Percentiles rank a stretch among this genome's conserved stretches.
phyloP scores from a whole-genome alignment of 2,888 invertebrate genomes.

The Drosophila austrosaltans region DNA sequence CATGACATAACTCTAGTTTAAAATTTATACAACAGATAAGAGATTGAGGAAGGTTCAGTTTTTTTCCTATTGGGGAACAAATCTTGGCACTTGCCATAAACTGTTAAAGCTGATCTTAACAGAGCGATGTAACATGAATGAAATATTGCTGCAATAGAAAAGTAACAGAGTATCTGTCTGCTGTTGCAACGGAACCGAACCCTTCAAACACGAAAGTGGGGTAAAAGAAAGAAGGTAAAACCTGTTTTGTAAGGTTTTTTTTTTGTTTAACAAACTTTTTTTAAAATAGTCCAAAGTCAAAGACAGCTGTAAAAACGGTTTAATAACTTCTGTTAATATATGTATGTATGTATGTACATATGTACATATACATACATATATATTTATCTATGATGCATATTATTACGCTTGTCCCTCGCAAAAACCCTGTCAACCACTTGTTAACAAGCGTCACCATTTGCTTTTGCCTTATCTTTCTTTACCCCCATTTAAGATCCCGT shows the following conservation, averaged over 20 bases:
- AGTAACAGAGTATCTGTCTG: no score
- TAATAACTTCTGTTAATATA: neutral
- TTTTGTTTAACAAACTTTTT: no score
- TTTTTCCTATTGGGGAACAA: no score
- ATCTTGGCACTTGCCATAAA: no score
- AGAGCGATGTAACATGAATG: no score
- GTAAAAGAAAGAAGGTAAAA: neutral
- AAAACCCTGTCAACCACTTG: neutral
- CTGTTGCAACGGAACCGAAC: no score
- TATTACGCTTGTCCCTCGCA: neutral
- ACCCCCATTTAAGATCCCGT: neutral
- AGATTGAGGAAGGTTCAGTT: constrained; percentile 10
- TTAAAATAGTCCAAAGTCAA: neutral
- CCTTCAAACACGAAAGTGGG: no score
- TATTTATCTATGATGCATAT: neutral
- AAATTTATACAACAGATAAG: neutral
- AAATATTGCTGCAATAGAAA: no score
- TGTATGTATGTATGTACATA: neutral
- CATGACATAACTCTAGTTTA: constrained; percentile 1
- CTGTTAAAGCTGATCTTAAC: no score
- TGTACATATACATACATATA: neutral
- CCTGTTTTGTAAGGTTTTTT: neutral
- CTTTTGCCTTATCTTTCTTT: neutral
- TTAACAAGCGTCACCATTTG: constrained; percentile 6
- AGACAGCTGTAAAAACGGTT: neutral